phyloP scores from a whole-genome alignment of 1,140 invertebrate genomes.

The Hypsibius dujardini region DNA sequence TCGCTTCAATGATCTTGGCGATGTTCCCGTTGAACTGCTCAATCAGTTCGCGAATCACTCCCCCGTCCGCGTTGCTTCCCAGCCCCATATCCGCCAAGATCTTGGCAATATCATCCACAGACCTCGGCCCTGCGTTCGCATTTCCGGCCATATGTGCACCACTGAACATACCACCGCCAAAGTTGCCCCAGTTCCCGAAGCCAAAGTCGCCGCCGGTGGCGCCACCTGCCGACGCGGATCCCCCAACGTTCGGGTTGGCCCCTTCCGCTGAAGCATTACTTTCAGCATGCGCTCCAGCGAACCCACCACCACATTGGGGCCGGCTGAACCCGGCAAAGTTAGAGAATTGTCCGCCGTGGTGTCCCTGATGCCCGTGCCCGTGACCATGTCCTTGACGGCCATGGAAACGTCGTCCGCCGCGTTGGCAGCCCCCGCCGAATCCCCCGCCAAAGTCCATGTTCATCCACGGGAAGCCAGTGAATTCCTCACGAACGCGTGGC shows the following conservation, averaged over 20 bases:
- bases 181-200: too few species aligned
- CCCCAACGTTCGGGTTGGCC: not conserved
- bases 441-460: not conserved
- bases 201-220: not conserved
- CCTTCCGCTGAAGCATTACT: not conserved
- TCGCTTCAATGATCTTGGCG: slow-evolving; percentile 16
- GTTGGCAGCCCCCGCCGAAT: not conserved
- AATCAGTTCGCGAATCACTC: not conserved
- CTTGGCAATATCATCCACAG: not conserved
- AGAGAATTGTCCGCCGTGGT: too few species aligned
- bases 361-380: too few species aligned
- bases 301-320: too few species aligned
- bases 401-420: not conserved
- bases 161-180: not conserved
- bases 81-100: not conserved
- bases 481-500: not conserved
- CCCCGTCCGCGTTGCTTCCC: not conserved
- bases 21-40: slow-evolving; percentile 14
- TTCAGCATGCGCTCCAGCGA: not conserved
- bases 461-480: not conserved
- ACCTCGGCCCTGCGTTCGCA: not conserved
- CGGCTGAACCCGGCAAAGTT: too few species aligned
- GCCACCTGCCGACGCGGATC: not conserved
- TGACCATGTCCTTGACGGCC: not conserved
- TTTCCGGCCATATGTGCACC: not conserved